A percentile compares a stretch with the other conserved stretches of the same genome.
Evolutionary conservation across 2,888 invertebrate species (phyloP).

Genomic region (Ernsta delagoae): DNA sequence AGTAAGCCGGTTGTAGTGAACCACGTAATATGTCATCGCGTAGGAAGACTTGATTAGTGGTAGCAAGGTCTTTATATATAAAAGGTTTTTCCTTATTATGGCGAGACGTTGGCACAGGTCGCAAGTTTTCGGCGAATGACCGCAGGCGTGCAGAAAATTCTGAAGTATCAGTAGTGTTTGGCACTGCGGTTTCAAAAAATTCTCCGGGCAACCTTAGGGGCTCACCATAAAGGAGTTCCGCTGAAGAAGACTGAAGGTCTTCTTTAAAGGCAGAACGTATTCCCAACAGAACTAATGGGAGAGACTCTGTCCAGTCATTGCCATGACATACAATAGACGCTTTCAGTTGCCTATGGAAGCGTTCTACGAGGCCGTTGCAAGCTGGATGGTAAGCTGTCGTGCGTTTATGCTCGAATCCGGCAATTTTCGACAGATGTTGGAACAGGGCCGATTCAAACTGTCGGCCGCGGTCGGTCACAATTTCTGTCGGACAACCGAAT

Average conservation of each 20-base stretch:
- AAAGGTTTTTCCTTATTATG: background rate
- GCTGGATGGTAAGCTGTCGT: background rate
- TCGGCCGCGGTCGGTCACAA: background rate
- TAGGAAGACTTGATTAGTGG: constrained; percentile 42
- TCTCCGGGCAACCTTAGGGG: constrained; percentile 1
- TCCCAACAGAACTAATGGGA: background rate
- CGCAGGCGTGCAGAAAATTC: constrained; percentile 6
- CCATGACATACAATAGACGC: constrained; percentile 2
- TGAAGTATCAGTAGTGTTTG: background rate
- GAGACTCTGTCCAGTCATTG: constrained; percentile 3
- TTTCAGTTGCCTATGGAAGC: background rate
- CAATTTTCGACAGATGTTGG: constrained; percentile 4
- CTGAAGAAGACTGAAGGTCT: background rate
- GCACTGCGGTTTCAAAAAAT: constrained; percentile 4
- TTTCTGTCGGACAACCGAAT: constrained; percentile 2
- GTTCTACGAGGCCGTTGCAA: constrained; percentile 4
- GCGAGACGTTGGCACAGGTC: constrained; percentile 2
- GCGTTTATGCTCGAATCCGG: constrained; percentile 6
- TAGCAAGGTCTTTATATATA: background rate
- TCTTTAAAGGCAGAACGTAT: constrained; percentile 6
- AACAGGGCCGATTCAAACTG: constrained; percentile 3
- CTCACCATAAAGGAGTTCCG: background rate
- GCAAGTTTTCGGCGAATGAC: constrained; percentile 6
- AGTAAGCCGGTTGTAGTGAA: constrained; percentile 44
- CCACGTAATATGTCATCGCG: constrained; percentile 43